phyloP scores from a whole-genome alignment of 2,113 vertebrate genomes.

The Nycticebus coucang region DNA sequence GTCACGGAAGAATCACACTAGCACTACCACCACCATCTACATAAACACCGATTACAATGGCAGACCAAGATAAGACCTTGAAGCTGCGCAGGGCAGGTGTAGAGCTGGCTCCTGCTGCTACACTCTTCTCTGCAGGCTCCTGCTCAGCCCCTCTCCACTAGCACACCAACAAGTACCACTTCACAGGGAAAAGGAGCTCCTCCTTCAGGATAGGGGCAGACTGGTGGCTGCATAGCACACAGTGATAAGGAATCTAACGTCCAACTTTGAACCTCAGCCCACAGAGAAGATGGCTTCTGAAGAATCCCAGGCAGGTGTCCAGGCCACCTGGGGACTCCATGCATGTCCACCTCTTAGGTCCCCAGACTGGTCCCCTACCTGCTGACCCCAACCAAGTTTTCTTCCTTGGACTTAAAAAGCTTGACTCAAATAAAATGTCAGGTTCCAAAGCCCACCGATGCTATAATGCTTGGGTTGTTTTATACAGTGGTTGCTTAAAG shows the following conservation, averaged over 20 bases:
- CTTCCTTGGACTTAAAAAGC: background rate
- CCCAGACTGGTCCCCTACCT: background rate
- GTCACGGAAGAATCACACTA: background rate
- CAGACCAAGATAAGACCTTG: background rate
- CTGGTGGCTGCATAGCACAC: background rate
- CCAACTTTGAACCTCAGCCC: background rate
- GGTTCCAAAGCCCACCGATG: background rate
- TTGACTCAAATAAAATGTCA: background rate
- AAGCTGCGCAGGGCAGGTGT: background rate
- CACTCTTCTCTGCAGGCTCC: no score
- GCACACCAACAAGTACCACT: background rate
- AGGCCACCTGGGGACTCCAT: background rate
- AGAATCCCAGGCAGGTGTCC: background rate
- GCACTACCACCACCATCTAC: background rate
- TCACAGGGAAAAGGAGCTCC: background rate
- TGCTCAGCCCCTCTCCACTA: background rate
- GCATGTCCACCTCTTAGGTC: background rate
- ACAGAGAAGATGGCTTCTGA: background rate
- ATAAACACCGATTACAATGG: background rate
- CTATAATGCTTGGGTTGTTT: background rate
- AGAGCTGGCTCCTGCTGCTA: background rate
- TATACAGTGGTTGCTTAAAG: background rate
- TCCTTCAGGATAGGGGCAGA: background rate
- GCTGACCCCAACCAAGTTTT: background rate
- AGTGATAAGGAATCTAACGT: background rate